Base-by-base conservation (phyloP, 1,140 invertebrate genomes). In the Brachionus asplanchnoidis region DNA sequence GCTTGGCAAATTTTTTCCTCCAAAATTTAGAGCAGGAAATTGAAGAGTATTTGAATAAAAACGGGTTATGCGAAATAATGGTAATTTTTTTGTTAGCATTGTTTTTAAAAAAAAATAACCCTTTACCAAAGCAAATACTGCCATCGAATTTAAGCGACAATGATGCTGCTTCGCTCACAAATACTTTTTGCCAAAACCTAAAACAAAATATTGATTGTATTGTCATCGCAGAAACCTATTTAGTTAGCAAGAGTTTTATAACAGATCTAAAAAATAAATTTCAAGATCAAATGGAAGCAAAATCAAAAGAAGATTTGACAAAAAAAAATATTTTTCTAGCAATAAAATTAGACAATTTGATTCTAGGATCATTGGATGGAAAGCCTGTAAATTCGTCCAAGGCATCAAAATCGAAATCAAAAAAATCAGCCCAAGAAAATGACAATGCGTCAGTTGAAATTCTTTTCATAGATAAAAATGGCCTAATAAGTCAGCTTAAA, bases 11-110 rank as follows among this genome's bases (percentile, higher is more conserved):
- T 85, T 90, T 91, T 73, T 91, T 97, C 75, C 92, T 93, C 60
- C 93, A 94, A 87, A 94, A 95, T 89, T 90, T 96, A 14, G 93
- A 95, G 87, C 93, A 93, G 14, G 93, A 94, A 84, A 91, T 97
- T 7, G 95, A 97, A 87, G 96, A 97, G 88, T 93, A 93, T 84
- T 91, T 94, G 85, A 88, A 91, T 11, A 93, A 92, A 40, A 93
- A 92, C 86, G 92, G 92, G 42, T 96, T 93, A 90, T 90, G 95
- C 11, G 95, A 98, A 91, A 90, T 97, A 11, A 88, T 89, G 87
- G 91, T 92, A 86, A 86, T 87, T 6, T 36, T 6, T 36, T 7
- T 36, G 32, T 6, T 36, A 36, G 32, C 1, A 7, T 36, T 36
- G 7, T 36, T 36, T 36, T 36, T 36, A 6, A 36, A 36, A 36